Evolutionary conservation across 37 sponge, comb jelly and placozoan species (phyloP).

Genomic region (Oopsacas minuta): DNA sequence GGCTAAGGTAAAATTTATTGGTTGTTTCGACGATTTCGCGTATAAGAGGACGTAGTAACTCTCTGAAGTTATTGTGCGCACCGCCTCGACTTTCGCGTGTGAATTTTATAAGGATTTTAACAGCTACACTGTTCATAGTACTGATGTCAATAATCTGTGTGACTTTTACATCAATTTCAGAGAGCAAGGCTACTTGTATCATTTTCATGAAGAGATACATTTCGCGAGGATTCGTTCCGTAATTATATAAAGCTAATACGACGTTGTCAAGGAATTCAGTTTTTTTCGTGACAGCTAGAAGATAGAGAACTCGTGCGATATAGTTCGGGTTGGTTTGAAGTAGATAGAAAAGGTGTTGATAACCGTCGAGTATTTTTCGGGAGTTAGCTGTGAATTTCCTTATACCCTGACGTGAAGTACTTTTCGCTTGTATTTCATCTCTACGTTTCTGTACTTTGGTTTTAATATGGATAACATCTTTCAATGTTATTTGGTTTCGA

Average conservation of each 20-base stretch:
- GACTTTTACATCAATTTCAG: constrained; percentile 7
- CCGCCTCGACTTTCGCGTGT: not conserved
- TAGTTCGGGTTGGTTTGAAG: constrained; percentile 20
- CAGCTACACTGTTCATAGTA: not conserved
- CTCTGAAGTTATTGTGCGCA: not conserved
- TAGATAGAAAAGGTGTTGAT: not conserved
- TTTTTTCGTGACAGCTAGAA: constrained; percentile 20
- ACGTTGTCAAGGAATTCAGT: constrained; percentile 7
- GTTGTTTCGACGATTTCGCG: not conserved
- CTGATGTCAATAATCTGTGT: not conserved
- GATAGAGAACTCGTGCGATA: not conserved
- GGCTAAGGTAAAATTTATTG: not conserved
- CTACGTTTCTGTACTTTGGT: not conserved
- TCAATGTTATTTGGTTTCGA: constrained; percentile 35
- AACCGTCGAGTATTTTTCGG: not conserved
- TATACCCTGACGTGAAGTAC: not conserved
- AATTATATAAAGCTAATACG: not conserved
- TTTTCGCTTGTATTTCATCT: not conserved
- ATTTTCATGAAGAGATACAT: constrained; percentile 20
- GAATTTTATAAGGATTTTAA: constrained; percentile 7
- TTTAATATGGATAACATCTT: not conserved
- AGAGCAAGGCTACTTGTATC: not conserved
- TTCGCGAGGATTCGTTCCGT: not conserved
- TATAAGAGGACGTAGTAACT: not conserved
- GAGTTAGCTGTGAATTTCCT: not conserved